Base-by-base conservation (phyloP, 2,888 invertebrate species). In the Acronicta alni region DNA sequence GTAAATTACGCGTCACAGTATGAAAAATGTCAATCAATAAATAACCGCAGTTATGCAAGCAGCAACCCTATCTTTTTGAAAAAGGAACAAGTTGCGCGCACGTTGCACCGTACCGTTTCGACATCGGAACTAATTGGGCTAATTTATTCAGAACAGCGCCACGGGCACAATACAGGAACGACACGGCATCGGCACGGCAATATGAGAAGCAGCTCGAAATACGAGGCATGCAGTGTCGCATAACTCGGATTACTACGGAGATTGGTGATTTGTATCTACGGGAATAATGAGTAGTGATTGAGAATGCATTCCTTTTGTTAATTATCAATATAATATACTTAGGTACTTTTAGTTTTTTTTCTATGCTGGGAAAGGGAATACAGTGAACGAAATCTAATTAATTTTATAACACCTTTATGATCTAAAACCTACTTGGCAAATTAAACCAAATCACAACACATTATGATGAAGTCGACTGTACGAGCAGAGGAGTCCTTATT, bases 81-180 rank as follows among this genome's bases (percentile, higher is more conserved):
- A 77, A 77, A 73, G 53, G 57, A 67, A 74, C 51, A 64, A 70
- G 56, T 68, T 67, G 63, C 75, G 73, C 66, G 44, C 59, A 63
- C 77, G 65, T 73, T 62, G 68, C 57, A 43, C 69, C 30, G 67
- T 71, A 43, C 69, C 30, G 67, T 71, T 78, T 69, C 67, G 75
- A 79, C 75, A 69, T 75, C 72, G 72, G 72, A 83, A 88, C 89
- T 89, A 89, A 89, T 89, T 89, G 86, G 88, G 61, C 77, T 83
- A 88, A 88, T 88, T 85, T 87, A 88, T 86, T 83, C 83, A 67
- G 69, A 70, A 81, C 73, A 79, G 57, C 60, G 55, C 59, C 57
- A 63, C 41, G 26, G 44, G 17, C 43, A 57, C 68, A 63, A 64
- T 62, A 64, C 57, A 57, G 44, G 54, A 51, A 67, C 55, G 62